Conservation (phyloP, 2,797 vertebrate genomes). For the Hapalemur alaotrensis region DNA sequence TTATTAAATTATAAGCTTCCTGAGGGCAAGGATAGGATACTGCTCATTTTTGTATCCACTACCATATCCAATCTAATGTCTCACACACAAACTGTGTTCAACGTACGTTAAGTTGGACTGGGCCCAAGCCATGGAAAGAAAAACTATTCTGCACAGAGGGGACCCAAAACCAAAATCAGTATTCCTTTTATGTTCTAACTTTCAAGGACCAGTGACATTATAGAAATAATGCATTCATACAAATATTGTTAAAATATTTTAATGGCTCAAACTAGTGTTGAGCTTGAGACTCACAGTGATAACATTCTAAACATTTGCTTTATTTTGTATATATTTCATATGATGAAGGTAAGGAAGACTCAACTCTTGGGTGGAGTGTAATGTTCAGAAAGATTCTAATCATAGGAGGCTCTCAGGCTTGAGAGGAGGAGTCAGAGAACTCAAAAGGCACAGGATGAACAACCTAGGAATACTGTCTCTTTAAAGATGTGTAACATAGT, state of each 20-base stretch:
- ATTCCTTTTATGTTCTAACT: background rate
- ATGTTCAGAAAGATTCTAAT: background rate
- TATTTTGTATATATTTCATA: conserved; percentile 21
- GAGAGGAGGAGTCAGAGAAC: background rate
- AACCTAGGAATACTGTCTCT: background rate
- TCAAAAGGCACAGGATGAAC: background rate
- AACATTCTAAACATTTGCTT: background rate
- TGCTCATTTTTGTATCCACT: background rate
- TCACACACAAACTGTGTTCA: background rate
- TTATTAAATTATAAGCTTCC: conserved; percentile 8
- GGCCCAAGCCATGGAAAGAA: background rate
- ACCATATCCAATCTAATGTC: background rate
- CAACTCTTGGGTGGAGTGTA: background rate
- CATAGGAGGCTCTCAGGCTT: background rate
- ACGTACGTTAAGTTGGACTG: background rate
- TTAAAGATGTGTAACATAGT: background rate
- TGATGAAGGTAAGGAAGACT: background rate
- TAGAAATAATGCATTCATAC: background rate
- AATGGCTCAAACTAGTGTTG: background rate
- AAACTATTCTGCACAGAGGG: background rate
- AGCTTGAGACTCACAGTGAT: background rate
- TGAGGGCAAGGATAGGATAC: background rate
- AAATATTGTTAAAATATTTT: background rate
- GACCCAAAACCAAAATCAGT: background rate
- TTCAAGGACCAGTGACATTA: background rate